These are phyloP conservation scores for Schrankia costaestrigalis DNA, from an alignment of 2,888 invertebrate species.

Conservation along the genomic window DNA sequence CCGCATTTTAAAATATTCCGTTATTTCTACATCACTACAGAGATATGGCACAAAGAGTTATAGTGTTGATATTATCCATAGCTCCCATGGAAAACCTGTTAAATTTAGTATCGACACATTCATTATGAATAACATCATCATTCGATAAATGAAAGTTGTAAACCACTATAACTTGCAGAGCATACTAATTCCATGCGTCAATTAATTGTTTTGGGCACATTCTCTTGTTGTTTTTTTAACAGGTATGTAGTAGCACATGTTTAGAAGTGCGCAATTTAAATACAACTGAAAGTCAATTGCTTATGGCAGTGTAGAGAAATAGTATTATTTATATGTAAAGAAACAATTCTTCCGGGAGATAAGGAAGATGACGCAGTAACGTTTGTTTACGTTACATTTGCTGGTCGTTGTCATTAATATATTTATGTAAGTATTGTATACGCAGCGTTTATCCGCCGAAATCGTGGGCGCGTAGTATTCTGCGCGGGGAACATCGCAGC, in stretches of 20 bases:
- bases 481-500: slow-evolving; percentile 39
- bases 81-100: slow-evolving; percentile 33
- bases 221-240: too few relatives aligned
- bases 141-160: slow-evolving; percentile 11
- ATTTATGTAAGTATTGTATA: slow-evolving; percentile 37
- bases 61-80: slow-evolving; percentile 37
- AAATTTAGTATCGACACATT: slow-evolving; percentile 22
- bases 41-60: slow-evolving; percentile 42
- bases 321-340: slow-evolving; percentile 33
- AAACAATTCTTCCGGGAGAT: slow-evolving; percentile 56
- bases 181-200: too few relatives aligned
- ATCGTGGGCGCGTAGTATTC: slow-evolving; percentile 38
- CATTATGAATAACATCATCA: slow-evolving; percentile 14
- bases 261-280: too few relatives aligned
- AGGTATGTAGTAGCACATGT: too few relatives aligned
- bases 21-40: slow-evolving; percentile 62
- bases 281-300: too few relatives aligned
- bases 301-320: not conserved
- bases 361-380: slow-evolving; percentile 52
- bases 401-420: slow-evolving; percentile 10
- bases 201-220: too few relatives aligned
- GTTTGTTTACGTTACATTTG: slow-evolving; percentile 41
- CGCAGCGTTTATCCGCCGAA: slow-evolving; percentile 32
- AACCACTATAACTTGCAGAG: too few relatives aligned
- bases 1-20: slow-evolving; percentile 76